Base-by-base conservation (phyloP, 2,888 invertebrate species). In the Gryllus longicercus region DNA sequence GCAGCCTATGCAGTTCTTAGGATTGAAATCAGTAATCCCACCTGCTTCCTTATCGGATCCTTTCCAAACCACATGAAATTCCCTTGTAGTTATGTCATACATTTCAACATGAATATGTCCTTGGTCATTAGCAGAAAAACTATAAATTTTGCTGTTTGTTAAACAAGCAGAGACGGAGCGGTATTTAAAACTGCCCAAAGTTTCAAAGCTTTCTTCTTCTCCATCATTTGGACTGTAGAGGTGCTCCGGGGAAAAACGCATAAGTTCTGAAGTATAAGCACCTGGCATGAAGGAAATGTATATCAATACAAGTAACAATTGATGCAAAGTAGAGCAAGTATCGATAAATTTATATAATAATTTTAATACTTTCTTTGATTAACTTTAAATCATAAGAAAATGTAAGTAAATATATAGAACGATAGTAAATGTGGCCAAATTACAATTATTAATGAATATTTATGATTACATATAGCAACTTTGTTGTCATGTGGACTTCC, bases 61-160 rank as follows among this genome's bases (percentile, higher is more conserved):
- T 23, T 77, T n/a, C 82, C 82, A 82, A 5, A 81, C 49, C 50
- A 81, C 76, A 18, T 50, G 78, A 50, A 82, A 82, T 49, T 25
- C 38, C n/a, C 77, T 75, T 5, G 74, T 25, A 14, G 21, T 50
- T 3, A 81, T 80, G 18, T 76, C 75, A 78, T 81, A 82, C n/a
- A 63, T 38, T 80, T 82, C 82, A 38, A 82, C 76, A 75, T 50
- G 79, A 75, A 80, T 77, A 23, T 51, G 25, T 21, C 50, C 51
- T 14, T 74, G 49, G 10, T 80, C 78, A 79, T 82, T 80, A 18
- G 80, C 78, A 14, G 80, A 79, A 74, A 82, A 82, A 21, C 78
- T 76, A 63, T 77, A 82, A 38, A 82, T 82, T n/a, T 49, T 63
- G 50, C 80, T 76, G 23, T 79, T 51, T 11, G 81, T 77, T 49